These are phyloP conservation scores for Staurois parvus DNA, from an alignment of 2,797 vertebrate species.

Conservation along the genomic window DNA sequence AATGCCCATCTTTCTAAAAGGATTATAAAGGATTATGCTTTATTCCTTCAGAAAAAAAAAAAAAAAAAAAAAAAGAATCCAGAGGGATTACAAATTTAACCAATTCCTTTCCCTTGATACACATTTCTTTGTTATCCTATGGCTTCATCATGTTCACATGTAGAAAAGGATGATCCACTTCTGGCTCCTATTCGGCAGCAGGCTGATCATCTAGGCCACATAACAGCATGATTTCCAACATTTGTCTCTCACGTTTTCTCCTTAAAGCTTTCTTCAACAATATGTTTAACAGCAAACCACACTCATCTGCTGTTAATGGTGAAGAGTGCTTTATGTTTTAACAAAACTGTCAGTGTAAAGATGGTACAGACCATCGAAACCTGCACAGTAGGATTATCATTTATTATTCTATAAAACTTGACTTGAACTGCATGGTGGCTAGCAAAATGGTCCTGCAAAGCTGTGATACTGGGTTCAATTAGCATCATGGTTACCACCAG, in stretches of 20 bases:
- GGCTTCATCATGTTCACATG: background rate
- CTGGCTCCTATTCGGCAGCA: conserved; percentile 1
- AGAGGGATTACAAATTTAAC: conserved; percentile 18
- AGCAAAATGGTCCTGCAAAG: background rate
- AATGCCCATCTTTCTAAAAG: conserved; percentile 30
- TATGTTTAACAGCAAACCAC: background rate
- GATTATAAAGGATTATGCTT: conserved; percentile 44
- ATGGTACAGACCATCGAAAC: background rate
- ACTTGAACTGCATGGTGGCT: background rate
- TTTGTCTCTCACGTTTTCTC: background rate
- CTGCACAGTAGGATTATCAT: background rate
- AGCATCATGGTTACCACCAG: background rate
- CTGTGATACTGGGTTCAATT: background rate
- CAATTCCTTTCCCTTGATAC: background rate
- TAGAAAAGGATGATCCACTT: conserved; percentile 5
- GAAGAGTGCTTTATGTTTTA: background rate
- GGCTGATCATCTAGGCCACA: conserved; percentile 38
- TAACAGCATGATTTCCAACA: conserved; percentile 30
- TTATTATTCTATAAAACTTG: background rate
- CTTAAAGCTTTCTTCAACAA: conserved; percentile 1
- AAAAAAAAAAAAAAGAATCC: conserved; percentile 48
- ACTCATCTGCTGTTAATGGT: background rate
- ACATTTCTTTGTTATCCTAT: background rate
- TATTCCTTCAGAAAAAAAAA: conserved; percentile 44
- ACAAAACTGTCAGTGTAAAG: background rate